These are phyloP conservation scores for Epistrophe eligans DNA, from an alignment of 2,888 invertebrate genomes.

Conservation along the genomic window DNA sequence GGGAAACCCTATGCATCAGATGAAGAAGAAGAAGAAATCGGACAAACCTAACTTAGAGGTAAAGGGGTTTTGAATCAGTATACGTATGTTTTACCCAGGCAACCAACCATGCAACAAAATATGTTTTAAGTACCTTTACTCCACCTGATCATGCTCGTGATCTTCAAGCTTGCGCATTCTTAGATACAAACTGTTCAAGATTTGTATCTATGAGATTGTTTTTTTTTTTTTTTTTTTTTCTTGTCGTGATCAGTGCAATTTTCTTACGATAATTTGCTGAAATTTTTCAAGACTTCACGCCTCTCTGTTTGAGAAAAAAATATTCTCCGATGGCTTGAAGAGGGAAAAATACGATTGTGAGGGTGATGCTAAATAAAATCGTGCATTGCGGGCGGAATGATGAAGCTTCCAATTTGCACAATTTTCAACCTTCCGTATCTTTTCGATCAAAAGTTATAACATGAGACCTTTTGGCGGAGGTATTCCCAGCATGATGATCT, in stretches of 20 bases:
- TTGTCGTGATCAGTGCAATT: constrained; percentile 66
- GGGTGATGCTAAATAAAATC: constrained; percentile 69
- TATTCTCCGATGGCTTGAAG: too few relatives aligned
- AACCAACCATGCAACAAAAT: constrained; percentile 59
- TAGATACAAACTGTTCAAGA: constrained; percentile 40
- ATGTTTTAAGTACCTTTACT: background rate
- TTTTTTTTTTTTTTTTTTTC: constrained; percentile 7
- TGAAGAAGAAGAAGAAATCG: background rate
- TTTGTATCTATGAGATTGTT: constrained; percentile 47
- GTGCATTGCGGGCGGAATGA: constrained; percentile 65
- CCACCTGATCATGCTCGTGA: constrained; percentile 70
- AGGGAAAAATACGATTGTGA: constrained; percentile 6
- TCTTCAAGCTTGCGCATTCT: constrained; percentile 44
- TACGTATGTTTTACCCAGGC: constrained; percentile 9
- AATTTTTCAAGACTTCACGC: constrained; percentile 45
- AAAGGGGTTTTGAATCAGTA: background rate
- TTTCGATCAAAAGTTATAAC: background rate
- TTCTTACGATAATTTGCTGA: constrained; percentile 41
- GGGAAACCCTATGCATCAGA: background rate
- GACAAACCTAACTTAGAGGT: background rate
- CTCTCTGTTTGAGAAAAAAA: constrained; percentile 20
- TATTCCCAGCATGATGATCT: constrained; percentile 35
- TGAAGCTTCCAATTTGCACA: constrained; percentile 66
- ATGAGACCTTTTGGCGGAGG: background rate
- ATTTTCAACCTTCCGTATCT: background rate